phyloP scores from a whole-genome alignment of 2,888 invertebrate genomes.

The Disparrhopalites patrizii region DNA sequence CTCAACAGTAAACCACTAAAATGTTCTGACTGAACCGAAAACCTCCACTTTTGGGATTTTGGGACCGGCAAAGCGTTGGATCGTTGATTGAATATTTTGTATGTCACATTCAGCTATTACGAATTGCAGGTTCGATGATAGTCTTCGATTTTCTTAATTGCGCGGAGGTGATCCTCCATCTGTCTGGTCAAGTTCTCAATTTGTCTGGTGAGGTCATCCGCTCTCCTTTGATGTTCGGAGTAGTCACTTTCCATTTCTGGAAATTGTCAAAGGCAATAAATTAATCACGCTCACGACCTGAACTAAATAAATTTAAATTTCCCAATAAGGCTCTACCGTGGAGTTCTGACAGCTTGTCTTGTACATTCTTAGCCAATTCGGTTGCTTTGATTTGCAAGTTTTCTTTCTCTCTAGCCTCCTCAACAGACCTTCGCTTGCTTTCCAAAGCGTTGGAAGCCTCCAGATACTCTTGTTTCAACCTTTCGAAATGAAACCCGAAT shows the following conservation, averaged over 20 bases:
- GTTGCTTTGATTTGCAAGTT: constrained; percentile 73
- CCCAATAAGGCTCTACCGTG: constrained; percentile 54
- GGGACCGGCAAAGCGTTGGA: no score
- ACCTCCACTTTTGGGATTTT: no score
- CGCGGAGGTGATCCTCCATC: constrained; percentile 61
- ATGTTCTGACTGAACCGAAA: no score
- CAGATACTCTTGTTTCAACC: constrained; percentile 65
- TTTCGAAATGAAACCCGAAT: constrained; percentile 14
- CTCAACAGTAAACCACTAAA: no score
- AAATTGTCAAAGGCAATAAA: neutral
- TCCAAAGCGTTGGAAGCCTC: constrained; percentile 68
- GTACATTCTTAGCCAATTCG: constrained; percentile 73
- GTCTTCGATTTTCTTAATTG: constrained; percentile 61
- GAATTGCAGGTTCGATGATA: constrained; percentile 60
- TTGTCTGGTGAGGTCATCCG: constrained; percentile 59
- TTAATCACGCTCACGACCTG: neutral
- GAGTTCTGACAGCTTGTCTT: constrained; percentile 67
- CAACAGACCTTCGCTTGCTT: constrained; percentile 69
- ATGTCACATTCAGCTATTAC: constrained; percentile 35
- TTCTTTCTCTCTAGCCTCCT: constrained; percentile 72
- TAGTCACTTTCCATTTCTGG: constrained; percentile 64
- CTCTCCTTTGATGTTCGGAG: constrained; percentile 61
- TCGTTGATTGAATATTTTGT: no score
- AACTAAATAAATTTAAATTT: neutral
- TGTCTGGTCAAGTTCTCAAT: constrained; percentile 61